Base-by-base conservation (phyloP, 2,113 vertebrate species). In the Mustela lutreola region DNA sequence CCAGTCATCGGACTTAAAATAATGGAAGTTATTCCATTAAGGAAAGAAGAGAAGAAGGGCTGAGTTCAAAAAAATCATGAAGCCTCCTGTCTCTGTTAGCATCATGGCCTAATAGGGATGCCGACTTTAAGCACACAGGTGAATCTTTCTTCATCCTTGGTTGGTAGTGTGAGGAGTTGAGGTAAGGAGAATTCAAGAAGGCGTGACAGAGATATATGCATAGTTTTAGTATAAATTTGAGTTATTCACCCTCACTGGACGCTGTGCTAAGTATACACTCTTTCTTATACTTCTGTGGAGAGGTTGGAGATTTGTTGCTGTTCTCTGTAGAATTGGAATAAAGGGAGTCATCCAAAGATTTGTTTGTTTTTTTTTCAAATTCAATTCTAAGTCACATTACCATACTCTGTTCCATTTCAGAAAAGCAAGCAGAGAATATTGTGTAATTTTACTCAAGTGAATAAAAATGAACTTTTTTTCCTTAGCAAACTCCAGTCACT, bases 361-460 rank as follows among this genome's bases (percentile, higher is more conserved):
- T 2, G 4, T 50, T 21, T 88, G 19, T 62, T 82, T 83, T 82
- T 83, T 84, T 48, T 94, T n/a, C 24, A 85, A 76, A 36, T 63
- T 90, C 60, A 45, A 4, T 39, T 87, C 81, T 71, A 33, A 92
- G 93, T 71, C 22, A 28, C 0, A 36, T 70, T 76, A 28, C 2
- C 24, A 36, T 62, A 62, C 58, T 67, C 22, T 87, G 21, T 79
- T 94, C 36, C 58, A 56, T 67, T 96, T 95, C 88, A 36, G 60
- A 65, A 65, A 91, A 82, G 24, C 39, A 56, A 92, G 12, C 7
- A 88, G 12, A 88, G 60, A 86, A 58, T 45, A 16, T 31, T 16
- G 63, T 7, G 19, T 73, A 33, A 62, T 67, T 95, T 94, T 91
- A 89, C 45, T 91, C n/a, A 93, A 86, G 10, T 31, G 36, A 85